A percentile compares a stretch with the other conserved stretches of the same genome.
Conservation (phyloP, 2,888 invertebrate genomes). For the Rugalucina vietnamica region DNA sequence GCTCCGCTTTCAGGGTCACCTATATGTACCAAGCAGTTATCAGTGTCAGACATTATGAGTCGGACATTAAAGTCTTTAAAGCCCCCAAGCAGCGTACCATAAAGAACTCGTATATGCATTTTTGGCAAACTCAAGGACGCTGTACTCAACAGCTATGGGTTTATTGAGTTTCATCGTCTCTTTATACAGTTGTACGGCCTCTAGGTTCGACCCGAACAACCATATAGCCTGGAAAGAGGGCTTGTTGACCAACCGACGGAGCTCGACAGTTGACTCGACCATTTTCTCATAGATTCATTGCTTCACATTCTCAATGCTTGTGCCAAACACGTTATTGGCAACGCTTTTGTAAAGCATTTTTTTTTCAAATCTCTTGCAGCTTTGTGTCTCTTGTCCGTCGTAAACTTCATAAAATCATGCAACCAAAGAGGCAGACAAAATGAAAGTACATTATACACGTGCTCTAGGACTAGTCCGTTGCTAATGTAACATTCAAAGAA, state of each 20-base stretch:
- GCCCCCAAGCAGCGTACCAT: neutral
- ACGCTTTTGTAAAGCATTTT: neutral
- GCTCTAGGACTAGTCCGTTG: neutral
- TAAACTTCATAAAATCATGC: neutral
- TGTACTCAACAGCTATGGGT: conserved; percentile 3
- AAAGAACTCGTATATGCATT: neutral
- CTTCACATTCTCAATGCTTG: too few species aligned
- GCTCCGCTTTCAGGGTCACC: neutral
- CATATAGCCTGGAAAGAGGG: neutral
- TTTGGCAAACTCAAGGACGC: conserved; percentile 5
- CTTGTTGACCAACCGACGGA: neutral
- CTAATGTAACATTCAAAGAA: neutral
- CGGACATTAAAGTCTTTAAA: neutral
- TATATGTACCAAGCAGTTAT: neutral
- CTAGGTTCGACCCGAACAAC: neutral
- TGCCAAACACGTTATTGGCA: neutral
- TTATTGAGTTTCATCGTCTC: neutral
- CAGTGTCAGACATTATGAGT: conserved; percentile 2
- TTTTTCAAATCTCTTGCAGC: neutral
- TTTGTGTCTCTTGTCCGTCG: neutral
- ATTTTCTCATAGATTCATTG: neutral
- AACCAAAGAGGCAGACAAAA: neutral
- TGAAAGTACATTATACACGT: neutral
- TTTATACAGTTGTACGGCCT: neutral
- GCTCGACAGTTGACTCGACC: neutral